These are phyloP conservation scores for Eupithecia abbreviata DNA, from an alignment of 2,888 invertebrate genomes.

Conservation along the genomic window DNA sequence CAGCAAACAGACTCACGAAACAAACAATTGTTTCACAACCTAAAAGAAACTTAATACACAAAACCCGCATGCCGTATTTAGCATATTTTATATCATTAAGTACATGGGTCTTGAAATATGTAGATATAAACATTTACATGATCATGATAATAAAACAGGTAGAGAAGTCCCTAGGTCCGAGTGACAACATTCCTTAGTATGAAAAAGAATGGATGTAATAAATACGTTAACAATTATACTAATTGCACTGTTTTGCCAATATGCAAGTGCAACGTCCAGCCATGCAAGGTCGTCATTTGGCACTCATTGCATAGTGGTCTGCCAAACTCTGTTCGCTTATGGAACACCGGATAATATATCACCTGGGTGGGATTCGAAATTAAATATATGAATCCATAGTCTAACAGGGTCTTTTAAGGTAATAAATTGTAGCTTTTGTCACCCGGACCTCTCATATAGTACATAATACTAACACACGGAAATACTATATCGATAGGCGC, in stretches of 20 bases:
- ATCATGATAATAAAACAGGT: not conserved
- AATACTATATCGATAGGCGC: too few relatives aligned
- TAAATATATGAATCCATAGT: not conserved
- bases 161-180: not conserved
- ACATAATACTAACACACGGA: too few relatives aligned
- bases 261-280: slow-evolving; percentile 9
- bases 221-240: slow-evolving; percentile 12
- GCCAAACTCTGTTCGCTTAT: slow-evolving; percentile 13
- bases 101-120: not conserved
- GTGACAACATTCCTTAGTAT: not conserved
- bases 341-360: slow-evolving; percentile 14
- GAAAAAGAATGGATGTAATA: not conserved
- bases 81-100: not conserved
- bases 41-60: too few relatives aligned
- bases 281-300: slow-evolving; percentile 8
- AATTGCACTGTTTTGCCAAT: slow-evolving; percentile 9
- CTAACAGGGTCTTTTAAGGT: not conserved
- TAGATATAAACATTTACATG: not conserved
- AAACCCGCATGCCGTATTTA: not conserved
- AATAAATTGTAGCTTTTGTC: not conserved
- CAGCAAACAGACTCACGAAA: not conserved
- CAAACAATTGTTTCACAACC: not conserved
- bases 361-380: slow-evolving; percentile 2
- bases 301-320: not conserved
- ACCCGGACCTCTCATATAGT: too few relatives aligned